phyloP scores from a whole-genome alignment of 2,113 vertebrate species.

The Illadopsis cleaveri region DNA sequence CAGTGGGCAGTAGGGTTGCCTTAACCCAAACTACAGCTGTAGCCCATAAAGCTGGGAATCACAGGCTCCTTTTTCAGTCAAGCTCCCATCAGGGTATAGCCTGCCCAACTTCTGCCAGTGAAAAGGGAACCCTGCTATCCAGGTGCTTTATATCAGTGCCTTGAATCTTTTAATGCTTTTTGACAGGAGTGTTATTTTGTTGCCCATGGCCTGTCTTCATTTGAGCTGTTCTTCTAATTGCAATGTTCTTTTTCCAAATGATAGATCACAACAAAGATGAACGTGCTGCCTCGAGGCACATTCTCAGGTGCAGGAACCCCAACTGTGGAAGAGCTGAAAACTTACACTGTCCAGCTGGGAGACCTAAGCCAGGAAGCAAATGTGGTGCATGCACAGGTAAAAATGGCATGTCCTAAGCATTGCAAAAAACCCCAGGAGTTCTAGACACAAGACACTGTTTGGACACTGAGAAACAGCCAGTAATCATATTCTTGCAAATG shows the following conservation, averaged over 20 bases:
- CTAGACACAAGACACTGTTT: background rate
- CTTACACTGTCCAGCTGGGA: conserved; percentile 74
- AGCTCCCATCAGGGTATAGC: background rate
- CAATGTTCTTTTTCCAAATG: conserved; percentile 12
- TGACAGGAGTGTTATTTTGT: background rate
- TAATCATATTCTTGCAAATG: background rate
- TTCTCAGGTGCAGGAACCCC: conserved; percentile 65
- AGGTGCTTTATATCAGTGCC: background rate
- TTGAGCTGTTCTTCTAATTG: background rate
- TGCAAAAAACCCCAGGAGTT: background rate
- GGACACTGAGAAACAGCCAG: background rate
- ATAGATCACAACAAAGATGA: conserved; percentile 63
- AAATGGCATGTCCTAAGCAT: background rate
- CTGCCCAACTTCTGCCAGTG: background rate
- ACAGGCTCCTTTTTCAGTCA: background rate
- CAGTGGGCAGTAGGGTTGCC: background rate
- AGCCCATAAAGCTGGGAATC: background rate
- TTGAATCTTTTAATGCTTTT: background rate
- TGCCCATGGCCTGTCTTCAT: background rate
- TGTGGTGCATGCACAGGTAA: conserved; percentile 71
- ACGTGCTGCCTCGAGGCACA: conserved; percentile 72
- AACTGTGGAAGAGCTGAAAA: conserved; percentile 79
- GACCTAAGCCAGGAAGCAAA: conserved; percentile 75
- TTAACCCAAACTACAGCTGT: background rate
- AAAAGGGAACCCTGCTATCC: background rate